Evolutionary conservation across 2,888 invertebrate species (phyloP), one percentile per base, ranked within the genome.

Genomic region (Hemistola chrysoprasaria): DNA sequence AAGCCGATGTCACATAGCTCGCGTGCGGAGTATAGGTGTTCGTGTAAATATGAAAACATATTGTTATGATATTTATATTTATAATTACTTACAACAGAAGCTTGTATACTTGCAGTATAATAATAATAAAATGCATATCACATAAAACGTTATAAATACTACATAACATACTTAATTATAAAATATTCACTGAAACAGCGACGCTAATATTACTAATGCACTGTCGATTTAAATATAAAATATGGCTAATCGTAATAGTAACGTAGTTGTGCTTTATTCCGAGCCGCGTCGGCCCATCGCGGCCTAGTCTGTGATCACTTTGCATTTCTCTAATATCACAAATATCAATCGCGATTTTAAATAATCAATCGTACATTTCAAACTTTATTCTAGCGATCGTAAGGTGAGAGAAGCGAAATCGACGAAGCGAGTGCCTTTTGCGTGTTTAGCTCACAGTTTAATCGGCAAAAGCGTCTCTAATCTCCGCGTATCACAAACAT

Each of bases 101-200:
- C 85, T 80, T 84, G 80, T 86, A 88, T 87, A 87, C 87, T 88
- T 87, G 85, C 66, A 87, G 88, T 88, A 87, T 81, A 75, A 79
- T 81, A 75, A 79, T 81, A 82, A 80, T 85, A 85, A 85, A 87
- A 87, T 84, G 88, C 87, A 78, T 88, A 88, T 87, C 88, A 87
- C 88, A 88, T 86, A 86, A 80, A 83, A 85, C 81, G 69, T 82
- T 77, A 78, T 86, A 86, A 85, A 86, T 79, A 88, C 87, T 86
- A 88, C 76, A 85, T 86, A 87, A 87, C 88, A 82, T 86, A 80
- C 77, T 79, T 85, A 84, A 63, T 71, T 66, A 81, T 86, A 84
- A 71, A 72, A 71, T 79, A 76, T 75, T 81, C 64, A 82, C 75
- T 82, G 75, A 79, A 78, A 75, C 74, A 78, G 80, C 77, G 68